phyloP scores from a whole-genome alignment of 2,113 vertebrate genomes.

The Blennius ocellaris region DNA sequence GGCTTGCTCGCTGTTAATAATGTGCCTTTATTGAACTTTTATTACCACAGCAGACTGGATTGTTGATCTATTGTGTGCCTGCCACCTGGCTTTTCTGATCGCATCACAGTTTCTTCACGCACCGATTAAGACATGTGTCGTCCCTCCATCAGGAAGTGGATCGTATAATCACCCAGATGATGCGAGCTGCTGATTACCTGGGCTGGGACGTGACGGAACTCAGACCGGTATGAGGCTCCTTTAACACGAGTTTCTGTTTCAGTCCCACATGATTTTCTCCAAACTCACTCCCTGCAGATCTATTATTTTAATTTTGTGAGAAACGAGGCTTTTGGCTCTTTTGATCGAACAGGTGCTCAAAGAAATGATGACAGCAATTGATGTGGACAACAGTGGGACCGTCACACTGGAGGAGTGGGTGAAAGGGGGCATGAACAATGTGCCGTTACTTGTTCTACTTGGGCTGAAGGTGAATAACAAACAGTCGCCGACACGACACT shows the following conservation, averaged over 20 bases:
- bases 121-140: slow-evolving; percentile 17
- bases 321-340: background rate
- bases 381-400: slow-evolving; percentile 88
- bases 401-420: slow-evolving; percentile 93
- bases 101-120: background rate
- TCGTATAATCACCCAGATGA: slow-evolving; percentile 94
- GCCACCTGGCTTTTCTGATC: background rate
- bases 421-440: slow-evolving; percentile 91
- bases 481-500: background rate
- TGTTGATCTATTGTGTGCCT: background rate
- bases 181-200: slow-evolving; percentile 93
- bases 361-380: slow-evolving; percentile 94
- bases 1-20: no score
- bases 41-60: no score
- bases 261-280: background rate
- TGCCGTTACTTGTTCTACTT: slow-evolving; percentile 91
- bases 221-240: slow-evolving; percentile 84
- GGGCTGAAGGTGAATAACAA: slow-evolving; percentile 86
- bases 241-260: background rate
- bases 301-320: no score
- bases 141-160: slow-evolving; percentile 89
- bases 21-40: no score
- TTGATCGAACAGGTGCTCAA: slow-evolving; percentile 87
- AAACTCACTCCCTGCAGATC: no score
- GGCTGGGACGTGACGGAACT: slow-evolving; percentile 95